Percentiles rank a stretch among this genome's conserved stretches.
These are phyloP conservation scores for Ephestia elutella DNA, from an alignment of 1,140 invertebrate genomes.

Conservation along the genomic window DNA sequence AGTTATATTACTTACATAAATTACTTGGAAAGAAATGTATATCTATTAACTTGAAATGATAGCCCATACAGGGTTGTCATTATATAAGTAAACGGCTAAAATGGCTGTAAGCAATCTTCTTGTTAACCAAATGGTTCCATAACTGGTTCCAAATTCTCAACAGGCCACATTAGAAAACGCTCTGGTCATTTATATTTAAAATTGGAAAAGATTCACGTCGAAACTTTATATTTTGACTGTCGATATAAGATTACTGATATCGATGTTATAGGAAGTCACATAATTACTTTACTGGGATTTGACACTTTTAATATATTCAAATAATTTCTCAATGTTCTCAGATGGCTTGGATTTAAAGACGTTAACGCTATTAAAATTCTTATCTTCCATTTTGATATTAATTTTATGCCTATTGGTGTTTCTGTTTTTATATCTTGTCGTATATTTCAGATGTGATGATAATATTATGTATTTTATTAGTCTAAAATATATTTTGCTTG, in stretches of 20 bases:
- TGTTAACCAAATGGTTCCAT: conserved; percentile 32
- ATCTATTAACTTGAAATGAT: conserved; percentile 28
- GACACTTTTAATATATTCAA: conserved; percentile 19
- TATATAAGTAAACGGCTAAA: conserved; percentile 28
- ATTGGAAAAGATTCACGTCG: conserved; percentile 32
- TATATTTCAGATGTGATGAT: background rate
- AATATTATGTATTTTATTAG: background rate
- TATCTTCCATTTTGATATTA: background rate
- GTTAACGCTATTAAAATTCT: background rate
- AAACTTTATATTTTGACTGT: conserved; percentile 26
- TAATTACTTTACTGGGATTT: conserved; percentile 31
- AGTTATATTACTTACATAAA: conserved; percentile 14
- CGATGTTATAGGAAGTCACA: conserved; percentile 20
- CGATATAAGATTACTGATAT: conserved; percentile 26
- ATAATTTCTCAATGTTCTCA: conserved; percentile 13
- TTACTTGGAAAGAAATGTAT: conserved; percentile 18
- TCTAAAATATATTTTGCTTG: too few relatives aligned
- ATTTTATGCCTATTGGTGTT: background rate
- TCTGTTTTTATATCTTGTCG: background rate
- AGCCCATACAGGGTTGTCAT: conserved; percentile 24
- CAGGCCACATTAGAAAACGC: conserved; percentile 20
- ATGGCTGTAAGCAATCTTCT: conserved; percentile 33
- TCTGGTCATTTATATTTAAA: conserved; percentile 42
- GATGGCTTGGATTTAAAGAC: background rate
- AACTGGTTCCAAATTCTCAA: conserved; percentile 33